phyloP scores from a whole-genome alignment of 2,113 vertebrate species.

The Elachura formosa region DNA sequence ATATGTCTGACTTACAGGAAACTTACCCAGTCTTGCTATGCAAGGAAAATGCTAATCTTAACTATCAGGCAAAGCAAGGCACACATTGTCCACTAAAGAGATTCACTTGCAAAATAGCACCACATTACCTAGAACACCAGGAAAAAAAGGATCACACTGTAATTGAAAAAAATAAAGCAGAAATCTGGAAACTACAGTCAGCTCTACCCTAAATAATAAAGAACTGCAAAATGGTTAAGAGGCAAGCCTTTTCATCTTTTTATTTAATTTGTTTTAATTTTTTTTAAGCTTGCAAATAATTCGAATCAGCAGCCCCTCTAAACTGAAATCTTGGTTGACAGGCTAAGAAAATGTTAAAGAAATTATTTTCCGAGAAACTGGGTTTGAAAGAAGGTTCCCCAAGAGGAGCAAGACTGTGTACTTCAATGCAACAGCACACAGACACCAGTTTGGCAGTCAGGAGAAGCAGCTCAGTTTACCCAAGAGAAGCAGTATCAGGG shows the following conservation, averaged over 20 bases:
- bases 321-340: neutral
- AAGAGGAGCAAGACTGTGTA: neutral
- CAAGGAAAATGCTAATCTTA: neutral
- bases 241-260: neutral
- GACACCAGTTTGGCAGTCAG: neutral
- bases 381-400: neutral
- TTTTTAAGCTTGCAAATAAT: neutral
- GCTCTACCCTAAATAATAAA: neutral
- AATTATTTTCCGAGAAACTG: neutral
- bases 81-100: neutral
- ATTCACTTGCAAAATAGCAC: neutral
- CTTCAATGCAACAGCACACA: fast-evolving
- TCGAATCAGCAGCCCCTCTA: neutral
- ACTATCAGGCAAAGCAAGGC: neutral
- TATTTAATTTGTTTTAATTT: neutral
- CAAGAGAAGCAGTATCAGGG: neutral
- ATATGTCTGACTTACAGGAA: neutral
- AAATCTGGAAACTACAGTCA: neutral
- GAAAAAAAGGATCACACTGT: neutral
- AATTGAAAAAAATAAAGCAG: neutral
- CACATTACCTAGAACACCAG: neutral
- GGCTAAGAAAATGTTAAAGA: neutral
- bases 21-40: fast-evolving
- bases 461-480: neutral
- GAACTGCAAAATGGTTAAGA: neutral